Evolutionary conservation across 2,113 vertebrate species (phyloP).

Genomic region (Synchiropus splendidus): DNA sequence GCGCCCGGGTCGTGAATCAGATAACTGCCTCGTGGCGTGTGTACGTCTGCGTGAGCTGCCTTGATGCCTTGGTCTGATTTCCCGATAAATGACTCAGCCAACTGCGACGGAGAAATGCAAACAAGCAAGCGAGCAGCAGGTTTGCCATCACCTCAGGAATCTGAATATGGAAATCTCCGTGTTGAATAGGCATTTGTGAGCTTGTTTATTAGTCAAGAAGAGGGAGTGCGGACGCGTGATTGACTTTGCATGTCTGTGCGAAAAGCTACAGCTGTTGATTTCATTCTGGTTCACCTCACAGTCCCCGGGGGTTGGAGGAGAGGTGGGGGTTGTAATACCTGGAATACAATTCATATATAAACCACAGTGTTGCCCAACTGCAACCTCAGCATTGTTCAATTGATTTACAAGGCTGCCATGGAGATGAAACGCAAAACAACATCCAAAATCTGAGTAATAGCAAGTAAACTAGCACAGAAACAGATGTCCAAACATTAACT

Average conservation of each 20-base stretch:
- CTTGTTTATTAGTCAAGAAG: constrained; percentile 21
- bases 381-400: constrained; percentile 16
- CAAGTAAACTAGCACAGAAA: too few species aligned
- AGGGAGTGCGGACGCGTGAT: constrained; percentile 16
- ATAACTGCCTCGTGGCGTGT: constrained; percentile 10
- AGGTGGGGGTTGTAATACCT: constrained; percentile 18
- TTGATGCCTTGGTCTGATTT: constrained; percentile 37
- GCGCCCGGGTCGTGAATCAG: constrained; percentile 17
- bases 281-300: constrained; percentile 27
- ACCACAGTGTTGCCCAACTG: constrained; percentile 23
- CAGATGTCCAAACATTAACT: too few species aligned
- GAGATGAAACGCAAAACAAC: constrained; percentile 18
- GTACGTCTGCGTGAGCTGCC: constrained; percentile 22
- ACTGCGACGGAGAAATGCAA: constrained; percentile 48
- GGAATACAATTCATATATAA: constrained; percentile 33
- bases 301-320: background rate
- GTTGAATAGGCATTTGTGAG: constrained; percentile 7
- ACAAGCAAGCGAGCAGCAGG: constrained; percentile 30
- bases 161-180: constrained; percentile 42
- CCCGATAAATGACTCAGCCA: constrained; percentile 34
- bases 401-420: constrained; percentile 23
- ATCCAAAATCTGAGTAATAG: background rate
- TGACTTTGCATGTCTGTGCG: constrained; percentile 12
- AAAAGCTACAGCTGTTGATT: constrained; percentile 32
- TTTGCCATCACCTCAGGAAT: constrained; percentile 20